Evolutionary conservation across 2,888 invertebrate genomes (phyloP).

Genomic region (Lamellibrachia satsuma): DNA sequence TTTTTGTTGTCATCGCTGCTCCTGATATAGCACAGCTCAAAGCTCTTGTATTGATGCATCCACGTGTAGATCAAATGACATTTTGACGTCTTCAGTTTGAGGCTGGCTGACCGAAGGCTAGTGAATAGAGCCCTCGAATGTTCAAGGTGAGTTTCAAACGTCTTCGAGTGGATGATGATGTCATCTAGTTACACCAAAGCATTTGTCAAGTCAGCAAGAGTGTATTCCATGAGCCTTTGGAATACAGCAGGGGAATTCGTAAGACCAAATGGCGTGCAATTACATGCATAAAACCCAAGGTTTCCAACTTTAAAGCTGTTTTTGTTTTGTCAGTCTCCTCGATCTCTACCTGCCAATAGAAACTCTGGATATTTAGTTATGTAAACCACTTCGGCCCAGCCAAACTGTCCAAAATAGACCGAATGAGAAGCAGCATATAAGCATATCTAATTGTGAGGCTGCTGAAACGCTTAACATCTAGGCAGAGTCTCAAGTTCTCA

Average conservation of each 20-base stretch:
- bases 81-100: no score
- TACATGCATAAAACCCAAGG: background rate
- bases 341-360: background rate
- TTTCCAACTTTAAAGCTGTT: background rate
- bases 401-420: background rate
- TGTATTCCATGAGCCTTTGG: background rate
- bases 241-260: slow-evolving; percentile 17
- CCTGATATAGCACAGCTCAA: background rate
- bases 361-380: background rate
- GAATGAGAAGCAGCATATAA: background rate
- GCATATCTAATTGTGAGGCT: slow-evolving; percentile 7
- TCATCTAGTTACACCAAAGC: background rate
- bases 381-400: background rate
- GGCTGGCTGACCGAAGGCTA: no score
- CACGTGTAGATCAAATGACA: background rate
- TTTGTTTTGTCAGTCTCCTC: background rate
- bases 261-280: background rate
- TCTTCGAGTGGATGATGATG: background rate
- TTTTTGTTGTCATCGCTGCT: background rate
- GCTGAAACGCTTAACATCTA: background rate
- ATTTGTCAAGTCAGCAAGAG: background rate
- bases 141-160: background rate
- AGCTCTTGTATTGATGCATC: background rate
- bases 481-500: background rate
- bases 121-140: no score